These are phyloP conservation scores for Stigmatopora argus DNA, from an alignment of 2,113 vertebrate species.

Conservation along the genomic window DNA sequence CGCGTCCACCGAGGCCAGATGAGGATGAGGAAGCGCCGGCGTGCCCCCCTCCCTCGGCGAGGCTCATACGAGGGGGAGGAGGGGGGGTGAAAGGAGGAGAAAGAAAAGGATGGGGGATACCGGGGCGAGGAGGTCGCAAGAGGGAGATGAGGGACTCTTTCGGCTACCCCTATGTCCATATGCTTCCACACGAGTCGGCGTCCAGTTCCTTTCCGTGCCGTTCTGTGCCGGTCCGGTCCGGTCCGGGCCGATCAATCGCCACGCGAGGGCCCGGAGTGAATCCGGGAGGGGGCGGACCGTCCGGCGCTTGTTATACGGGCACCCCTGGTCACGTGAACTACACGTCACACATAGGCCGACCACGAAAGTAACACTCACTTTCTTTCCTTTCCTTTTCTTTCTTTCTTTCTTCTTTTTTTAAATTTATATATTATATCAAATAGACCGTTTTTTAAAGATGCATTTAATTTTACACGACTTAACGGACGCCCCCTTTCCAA, in stretches of 20 bases:
- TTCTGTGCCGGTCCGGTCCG: slow-evolving; percentile 15
- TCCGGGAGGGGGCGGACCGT: slow-evolving; percentile 80
- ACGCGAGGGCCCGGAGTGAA: slow-evolving; percentile 70
- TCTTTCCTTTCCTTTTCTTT: not conserved
- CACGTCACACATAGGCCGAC: slow-evolving; percentile 71
- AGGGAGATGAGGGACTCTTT: slow-evolving; percentile 32
- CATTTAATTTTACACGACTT: too few relatives aligned
- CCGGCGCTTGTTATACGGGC: slow-evolving; percentile 70
- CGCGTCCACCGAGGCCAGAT: slow-evolving; percentile 53
- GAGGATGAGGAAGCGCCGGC: slow-evolving; percentile 51
- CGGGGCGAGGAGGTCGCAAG: slow-evolving; percentile 47
- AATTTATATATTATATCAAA: too few relatives aligned
- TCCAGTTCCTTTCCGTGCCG: not conserved
- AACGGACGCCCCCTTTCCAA: too few relatives aligned
- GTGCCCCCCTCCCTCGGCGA: slow-evolving; percentile 55
- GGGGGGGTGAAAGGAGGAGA: slow-evolving; percentile 40
- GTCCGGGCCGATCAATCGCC: slow-evolving; percentile 41
- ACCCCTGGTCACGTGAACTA: slow-evolving; percentile 77
- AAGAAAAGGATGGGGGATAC: slow-evolving; percentile 40
- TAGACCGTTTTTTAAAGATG: too few relatives aligned
- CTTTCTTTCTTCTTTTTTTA: too few relatives aligned
- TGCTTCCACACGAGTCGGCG: slow-evolving; percentile 28
- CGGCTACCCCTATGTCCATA: slow-evolving; percentile 54
- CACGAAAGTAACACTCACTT: slow-evolving; percentile 8
- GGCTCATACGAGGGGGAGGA: slow-evolving; percentile 56